phyloP scores from a whole-genome alignment of 2,113 vertebrate species.

The Epinephelus lanceolatus region DNA sequence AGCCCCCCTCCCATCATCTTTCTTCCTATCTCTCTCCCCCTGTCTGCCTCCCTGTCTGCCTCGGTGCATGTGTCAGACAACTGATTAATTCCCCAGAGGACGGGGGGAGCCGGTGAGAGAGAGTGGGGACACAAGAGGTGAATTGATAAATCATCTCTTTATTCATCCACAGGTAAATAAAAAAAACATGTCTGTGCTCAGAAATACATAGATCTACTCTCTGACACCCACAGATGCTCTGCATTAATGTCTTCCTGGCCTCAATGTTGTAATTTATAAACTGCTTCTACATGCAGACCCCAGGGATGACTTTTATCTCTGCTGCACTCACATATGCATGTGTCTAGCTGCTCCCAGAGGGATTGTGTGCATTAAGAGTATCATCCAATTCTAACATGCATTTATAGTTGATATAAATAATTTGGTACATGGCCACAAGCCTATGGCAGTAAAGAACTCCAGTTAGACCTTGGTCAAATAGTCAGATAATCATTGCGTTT shows the following conservation, averaged over 20 bases:
- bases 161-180: slow-evolving; percentile 86
- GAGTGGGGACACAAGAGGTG: slow-evolving; percentile 61
- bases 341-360: slow-evolving; percentile 20
- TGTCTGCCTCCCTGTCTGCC: slow-evolving; percentile 68
- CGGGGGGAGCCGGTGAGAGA: slow-evolving; percentile 9
- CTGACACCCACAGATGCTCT: slow-evolving; percentile 76
- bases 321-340: slow-evolving; percentile 30
- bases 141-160: slow-evolving; percentile 86
- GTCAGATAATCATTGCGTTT: neutral
- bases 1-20: slow-evolving; percentile 53
- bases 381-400: neutral
- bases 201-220: slow-evolving; percentile 73
- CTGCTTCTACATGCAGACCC: slow-evolving; percentile 59
- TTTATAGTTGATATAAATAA: neutral
- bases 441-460: neutral
- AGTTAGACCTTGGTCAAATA: neutral
- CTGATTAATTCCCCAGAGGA: slow-evolving; percentile 85
- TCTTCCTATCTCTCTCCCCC: slow-evolving; percentile 65
- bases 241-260: slow-evolving; percentile 76
- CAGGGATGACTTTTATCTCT: slow-evolving; percentile 48
- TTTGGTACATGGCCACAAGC: neutral
- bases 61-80: slow-evolving; percentile 86
- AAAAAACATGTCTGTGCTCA: slow-evolving; percentile 75
- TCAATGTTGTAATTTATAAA: slow-evolving; percentile 71
- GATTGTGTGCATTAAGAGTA: slow-evolving; percentile 1